Base-by-base conservation (phyloP, 2,888 invertebrate genomes). In the Drosophila sordidula region DNA sequence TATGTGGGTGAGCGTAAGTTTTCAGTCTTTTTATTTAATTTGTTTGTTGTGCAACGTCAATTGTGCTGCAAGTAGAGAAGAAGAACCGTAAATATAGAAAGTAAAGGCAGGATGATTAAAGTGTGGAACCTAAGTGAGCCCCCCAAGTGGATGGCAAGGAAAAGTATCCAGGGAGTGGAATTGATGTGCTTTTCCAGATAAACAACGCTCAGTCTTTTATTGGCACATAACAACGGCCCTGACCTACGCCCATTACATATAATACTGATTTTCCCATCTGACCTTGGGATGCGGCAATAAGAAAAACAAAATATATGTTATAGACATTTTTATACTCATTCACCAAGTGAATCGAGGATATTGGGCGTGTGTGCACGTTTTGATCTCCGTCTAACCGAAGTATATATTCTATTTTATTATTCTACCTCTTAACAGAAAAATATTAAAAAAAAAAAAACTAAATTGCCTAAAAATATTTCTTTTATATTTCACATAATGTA, bases 21-120 rank as follows among this genome's bases (percentile, higher is more conserved):
- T 44, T 84, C 85, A 84, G 85, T 84, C 85, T 81, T 84, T 66
- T 70, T 39, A 25, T 55, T 51, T 32, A 59, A 58, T 64, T 56
- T 38, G 2, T 58, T 50, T 52, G 46, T 26, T 41, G 49, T 16
- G 61, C 45, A 32, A 50, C 29, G 22, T n/a, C 18, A 42, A 42
- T 34, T 57, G 46, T 55, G 70, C 74, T 74, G 66, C 47, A 66
- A 63, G 22, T 9, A 50, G 25, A 47, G 3, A 12, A 14, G 9
- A 16, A 18, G 14, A 41, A 45, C 4, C 0, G 8, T 3, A 39
- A 44, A 29, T 42, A 46, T 6, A 18, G 26, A 5, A 14, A 44
- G 3, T 11, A 3, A 11, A 18, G 4, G 16, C n/a, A 11, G 2
- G 18, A 2, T 22, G 12, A 8, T 39, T n/a, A 32, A n/a, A 16